These are phyloP conservation scores for Crotalus helleri DNA, from an alignment of 2,113 vertebrate species.

Conservation along the genomic window DNA sequence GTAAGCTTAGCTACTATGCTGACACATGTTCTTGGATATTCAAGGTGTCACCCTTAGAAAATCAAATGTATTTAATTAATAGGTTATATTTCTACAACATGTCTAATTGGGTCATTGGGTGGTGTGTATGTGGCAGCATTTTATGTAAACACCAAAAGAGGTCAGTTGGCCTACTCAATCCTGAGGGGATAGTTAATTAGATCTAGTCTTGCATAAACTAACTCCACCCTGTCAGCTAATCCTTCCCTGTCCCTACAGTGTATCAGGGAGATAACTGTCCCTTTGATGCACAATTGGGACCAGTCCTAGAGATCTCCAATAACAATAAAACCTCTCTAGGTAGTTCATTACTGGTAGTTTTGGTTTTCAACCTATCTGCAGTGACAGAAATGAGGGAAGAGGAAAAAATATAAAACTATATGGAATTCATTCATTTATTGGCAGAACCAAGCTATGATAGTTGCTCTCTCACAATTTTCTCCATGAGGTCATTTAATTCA, in stretches of 20 bases:
- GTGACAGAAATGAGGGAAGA: neutral
- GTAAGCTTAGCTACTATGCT: neutral
- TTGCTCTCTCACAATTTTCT: neutral
- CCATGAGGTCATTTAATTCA: neutral
- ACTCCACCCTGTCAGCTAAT: neutral
- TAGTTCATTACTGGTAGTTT: neutral
- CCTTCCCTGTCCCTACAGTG: neutral
- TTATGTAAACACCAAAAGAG: neutral
- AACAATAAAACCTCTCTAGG: neutral
- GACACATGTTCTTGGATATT: neutral
- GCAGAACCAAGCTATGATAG: neutral
- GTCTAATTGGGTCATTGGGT: neutral
- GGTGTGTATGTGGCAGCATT: neutral
- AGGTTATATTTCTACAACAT: neutral
- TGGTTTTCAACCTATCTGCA: neutral
- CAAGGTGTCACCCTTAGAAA: neutral
- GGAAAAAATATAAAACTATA: neutral
- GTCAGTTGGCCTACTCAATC: neutral
- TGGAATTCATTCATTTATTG: neutral
- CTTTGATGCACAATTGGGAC: neutral
- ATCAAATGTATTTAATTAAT: neutral
- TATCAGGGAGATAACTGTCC: neutral
- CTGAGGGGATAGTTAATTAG: neutral
- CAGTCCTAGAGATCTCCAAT: neutral
- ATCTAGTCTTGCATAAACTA: neutral